Base-by-base conservation (phyloP, 2,113 vertebrate species). In the Microcebus murinus region DNA sequence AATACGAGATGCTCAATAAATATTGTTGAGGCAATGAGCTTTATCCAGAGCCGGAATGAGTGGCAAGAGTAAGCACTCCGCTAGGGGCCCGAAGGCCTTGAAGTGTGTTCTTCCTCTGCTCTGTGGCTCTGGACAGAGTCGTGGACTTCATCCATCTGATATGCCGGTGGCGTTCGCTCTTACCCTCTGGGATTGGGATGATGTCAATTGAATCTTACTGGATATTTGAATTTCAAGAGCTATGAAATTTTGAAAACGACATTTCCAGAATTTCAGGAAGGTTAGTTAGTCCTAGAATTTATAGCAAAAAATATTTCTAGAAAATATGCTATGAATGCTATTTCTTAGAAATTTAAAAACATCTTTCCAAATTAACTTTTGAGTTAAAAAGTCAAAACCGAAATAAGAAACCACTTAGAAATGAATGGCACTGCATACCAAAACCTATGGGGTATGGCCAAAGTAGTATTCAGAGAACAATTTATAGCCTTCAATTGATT, bases 171-270 rank as follows among this genome's bases (percentile, higher is more conserved):
- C 5, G 18, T 8, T 67, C 31, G 9, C 15, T 92, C 34, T 90
- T 87, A 12, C 18, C 8, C 50, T 52, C 3, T 25, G 34, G 36
- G 31, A 27, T 3, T 79, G 31, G 65, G 21, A 34, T 4, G 13
- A 13, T 29, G 15, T 36, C 34, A 34, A 12, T 39, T 20, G 57
- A 36, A 14, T 73, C 13, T 52, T 36, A 39, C 50, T 9, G 65
- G 13, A 39, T 57, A 45, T 96, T 84, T 88, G 76, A 81, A 63
- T 89, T 92, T 50, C 71, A 67, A 92, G 21, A 87, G 39, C 59
- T 55, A 31, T 10, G 52, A 87, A 50, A 85, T 3, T 73, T 74
- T 39, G 63, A 74, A 87, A 92, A 90, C 52, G 31, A 84, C 57
- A 80, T 73, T 21, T 36, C 23, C 63, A 83, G 34, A 80, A 77